phyloP scores from a whole-genome alignment of 2,888 invertebrate species.

The Diarsia dahlii region DNA sequence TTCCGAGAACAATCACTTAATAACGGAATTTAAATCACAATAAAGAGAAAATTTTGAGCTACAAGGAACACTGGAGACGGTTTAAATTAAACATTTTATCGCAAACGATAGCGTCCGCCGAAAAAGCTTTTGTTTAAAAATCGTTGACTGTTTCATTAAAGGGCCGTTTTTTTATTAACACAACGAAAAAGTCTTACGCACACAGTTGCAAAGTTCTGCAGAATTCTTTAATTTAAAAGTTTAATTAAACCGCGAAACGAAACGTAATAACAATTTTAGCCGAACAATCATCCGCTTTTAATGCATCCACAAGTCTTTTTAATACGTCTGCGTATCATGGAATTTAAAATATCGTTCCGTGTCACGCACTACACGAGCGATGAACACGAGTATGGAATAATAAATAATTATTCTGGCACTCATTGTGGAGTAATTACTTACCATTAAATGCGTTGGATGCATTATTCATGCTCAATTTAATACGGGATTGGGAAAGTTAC shows the following conservation, averaged over 20 bases:
- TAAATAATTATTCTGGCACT: conserved; percentile 82
- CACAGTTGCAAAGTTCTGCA: conserved; percentile 30
- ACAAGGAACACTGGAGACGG: conserved; percentile 24
- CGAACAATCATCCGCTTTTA: conserved; percentile 47
- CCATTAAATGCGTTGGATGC: conserved; percentile 79
- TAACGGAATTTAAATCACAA: conserved; percentile 20
- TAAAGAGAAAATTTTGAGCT: conserved; percentile 24
- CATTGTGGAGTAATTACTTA: conserved; percentile 86
- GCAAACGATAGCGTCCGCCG: conserved; percentile 34
- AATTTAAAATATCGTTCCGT: conserved; percentile 77
- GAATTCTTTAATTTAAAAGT: conserved; percentile 45
- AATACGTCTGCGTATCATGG: conserved; percentile 61
- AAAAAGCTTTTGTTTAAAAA: conserved; percentile 53
- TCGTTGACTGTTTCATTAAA: conserved; percentile 45
- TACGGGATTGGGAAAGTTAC: conserved; percentile 26
- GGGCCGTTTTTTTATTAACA: conserved; percentile 34
- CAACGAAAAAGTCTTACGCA: conserved; percentile 43
- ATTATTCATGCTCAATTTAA: conserved; percentile 76
- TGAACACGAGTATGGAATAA: conserved; percentile 73
- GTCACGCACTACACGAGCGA: conserved; percentile 76
- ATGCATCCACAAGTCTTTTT: conserved; percentile 51
- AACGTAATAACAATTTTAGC: conserved; percentile 44
- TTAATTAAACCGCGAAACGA: conserved; percentile 54
- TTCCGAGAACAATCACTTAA: conserved; percentile 4
- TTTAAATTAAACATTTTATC: conserved; percentile 54